Conservation (phyloP, 2,888 invertebrate species). For the Neoaliturus tenellus region DNA sequence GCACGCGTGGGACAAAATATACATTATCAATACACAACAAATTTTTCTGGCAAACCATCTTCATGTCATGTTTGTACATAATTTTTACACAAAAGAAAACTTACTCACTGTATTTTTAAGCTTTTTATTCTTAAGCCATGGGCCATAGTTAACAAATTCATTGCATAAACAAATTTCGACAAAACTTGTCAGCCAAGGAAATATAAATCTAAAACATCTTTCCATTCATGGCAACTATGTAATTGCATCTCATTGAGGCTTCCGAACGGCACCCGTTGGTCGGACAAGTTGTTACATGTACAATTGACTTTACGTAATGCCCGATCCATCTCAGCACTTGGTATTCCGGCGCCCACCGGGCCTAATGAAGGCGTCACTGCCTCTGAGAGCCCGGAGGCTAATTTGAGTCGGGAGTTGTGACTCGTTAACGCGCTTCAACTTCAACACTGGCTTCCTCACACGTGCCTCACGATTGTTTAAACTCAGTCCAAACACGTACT, state of each 20-base stretch:
- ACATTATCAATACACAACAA: too few relatives aligned
- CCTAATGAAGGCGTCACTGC: slow-evolving; percentile 7
- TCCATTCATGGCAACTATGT: background rate
- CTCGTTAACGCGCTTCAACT: background rate
- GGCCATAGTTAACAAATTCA: too few relatives aligned
- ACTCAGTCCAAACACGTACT: background rate
- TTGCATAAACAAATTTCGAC: too few relatives aligned
- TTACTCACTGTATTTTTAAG: too few relatives aligned
- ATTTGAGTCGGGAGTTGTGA: background rate
- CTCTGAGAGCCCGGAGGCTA: background rate
- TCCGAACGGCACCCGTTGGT: background rate
- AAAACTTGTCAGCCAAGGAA: too few relatives aligned
- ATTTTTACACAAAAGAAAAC: too few relatives aligned
- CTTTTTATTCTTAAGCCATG: too few relatives aligned
- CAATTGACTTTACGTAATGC: slow-evolving; percentile 6
- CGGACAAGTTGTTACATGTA: background rate
- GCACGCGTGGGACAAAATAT: too few relatives aligned
- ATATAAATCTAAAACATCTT: too few relatives aligned
- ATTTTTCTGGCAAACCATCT: too few relatives aligned
- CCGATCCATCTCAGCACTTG: background rate
- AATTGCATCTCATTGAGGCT: background rate
- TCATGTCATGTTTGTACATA: too few relatives aligned
- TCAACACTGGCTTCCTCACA: background rate
- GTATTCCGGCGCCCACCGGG: background rate
- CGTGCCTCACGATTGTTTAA: background rate